Evolutionary conservation across 1,140 invertebrate species (phyloP), one percentile per base, ranked within the genome.

Genomic region (Aphaenogaster floridana): DNA sequence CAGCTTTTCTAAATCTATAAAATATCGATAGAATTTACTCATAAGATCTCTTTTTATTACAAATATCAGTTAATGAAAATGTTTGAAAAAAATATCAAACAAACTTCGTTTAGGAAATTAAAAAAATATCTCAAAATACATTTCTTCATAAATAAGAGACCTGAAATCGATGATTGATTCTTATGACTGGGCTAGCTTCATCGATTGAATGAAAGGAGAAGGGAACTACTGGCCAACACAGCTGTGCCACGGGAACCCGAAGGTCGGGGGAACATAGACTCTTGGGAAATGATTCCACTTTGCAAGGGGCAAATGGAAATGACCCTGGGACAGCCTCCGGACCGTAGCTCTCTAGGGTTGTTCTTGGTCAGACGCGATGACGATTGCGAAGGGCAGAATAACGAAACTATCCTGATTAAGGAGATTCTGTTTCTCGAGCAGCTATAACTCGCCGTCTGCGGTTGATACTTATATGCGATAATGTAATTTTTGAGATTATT

Each of bases 261-360:
- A 92, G 86, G 79, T 90, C 89, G 86, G 86, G 88, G 78, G 80
- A 91, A 79, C 90, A 78, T 15, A 61, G 85, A 93, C 95, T 90
- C 94, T 79, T 45, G 94, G 95, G 95, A 95, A 95, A 95, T 95
- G 95, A 95, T 94, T 90, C 92, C 93, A 95, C 94, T 95, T 94
- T 94, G 94, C 93, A 93, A 93, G 93, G 92, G 92, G 92, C 92
- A 92, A 94, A 95, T 95, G 95, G 94, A 95, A 95, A 95, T 95
- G 93, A 94, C 92, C 91, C 91, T 72, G 77, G 92, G 93, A 94
- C 93, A 94, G 92, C 87, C 92, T 92, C 63, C 76, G 77, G 79
- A 84, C 72, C 78, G 77, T 57, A 63, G 76, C 89, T 91, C 93
- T 93, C 93, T 87, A 89, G 90, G 92, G 92, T 92, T 91, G 92